Evolutionary conservation across 2,888 invertebrate species (phyloP).

Genomic region (Synanthedon andrenaeformis): DNA sequence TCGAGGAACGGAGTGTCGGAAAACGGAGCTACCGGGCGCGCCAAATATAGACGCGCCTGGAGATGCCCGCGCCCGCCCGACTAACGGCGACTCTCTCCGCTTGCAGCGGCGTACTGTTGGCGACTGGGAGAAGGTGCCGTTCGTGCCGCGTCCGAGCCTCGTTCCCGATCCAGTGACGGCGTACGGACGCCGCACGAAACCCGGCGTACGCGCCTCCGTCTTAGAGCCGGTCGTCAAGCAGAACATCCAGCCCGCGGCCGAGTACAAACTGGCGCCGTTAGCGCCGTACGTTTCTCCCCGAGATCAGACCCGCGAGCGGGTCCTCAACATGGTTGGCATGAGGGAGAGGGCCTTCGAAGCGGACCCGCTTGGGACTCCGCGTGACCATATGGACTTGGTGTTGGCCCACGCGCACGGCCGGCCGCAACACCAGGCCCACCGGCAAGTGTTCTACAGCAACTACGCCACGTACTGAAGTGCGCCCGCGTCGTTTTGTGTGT

Average conservation of each 20-base stretch:
- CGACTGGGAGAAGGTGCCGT: constrained; percentile 91
- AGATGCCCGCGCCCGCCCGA: constrained; percentile 54
- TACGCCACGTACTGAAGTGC: constrained; percentile 56
- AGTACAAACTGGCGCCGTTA: constrained; percentile 70
- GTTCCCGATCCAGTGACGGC: constrained; percentile 88
- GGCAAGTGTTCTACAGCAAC: constrained; percentile 67
- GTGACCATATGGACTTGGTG: constrained; percentile 74
- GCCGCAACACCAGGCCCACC: constrained; percentile 57
- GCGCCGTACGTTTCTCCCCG: constrained; percentile 78
- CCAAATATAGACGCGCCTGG: constrained; percentile 72
- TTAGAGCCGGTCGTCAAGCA: constrained; percentile 71
- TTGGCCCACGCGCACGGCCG: constrained; percentile 73
- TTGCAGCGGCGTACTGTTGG: constrained; percentile 82
- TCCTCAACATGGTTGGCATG: constrained; percentile 69
- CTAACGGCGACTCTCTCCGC: constrained; percentile 66
- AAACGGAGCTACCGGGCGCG: constrained; percentile 62
- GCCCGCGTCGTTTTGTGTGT: constrained; percentile 36
- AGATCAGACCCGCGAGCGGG: constrained; percentile 74
- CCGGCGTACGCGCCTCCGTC: constrained; percentile 55
- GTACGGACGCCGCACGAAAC: constrained; percentile 76
- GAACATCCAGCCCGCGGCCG: constrained; percentile 73
- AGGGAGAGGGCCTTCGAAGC: constrained; percentile 71
- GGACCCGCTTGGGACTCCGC: constrained; percentile 70
- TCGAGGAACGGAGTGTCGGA: constrained; percentile 44
- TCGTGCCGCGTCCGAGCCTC: constrained; percentile 86